Evolutionary conservation across 1,140 invertebrate species (phyloP).

Genomic region (Homarus americanus): DNA sequence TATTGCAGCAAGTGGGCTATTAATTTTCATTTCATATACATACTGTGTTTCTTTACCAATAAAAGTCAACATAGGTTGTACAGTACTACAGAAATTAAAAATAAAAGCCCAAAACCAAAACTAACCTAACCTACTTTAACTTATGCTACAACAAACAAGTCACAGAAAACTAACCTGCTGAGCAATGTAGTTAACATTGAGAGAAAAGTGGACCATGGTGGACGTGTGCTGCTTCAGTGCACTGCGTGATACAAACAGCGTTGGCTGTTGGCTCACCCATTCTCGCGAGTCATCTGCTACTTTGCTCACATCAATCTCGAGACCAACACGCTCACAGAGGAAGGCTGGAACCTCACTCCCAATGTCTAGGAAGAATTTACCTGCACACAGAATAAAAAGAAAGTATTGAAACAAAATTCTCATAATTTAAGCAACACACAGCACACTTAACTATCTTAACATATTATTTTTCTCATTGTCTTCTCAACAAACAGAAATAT

Average conservation of each 20-base stretch:
- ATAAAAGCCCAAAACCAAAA: no score
- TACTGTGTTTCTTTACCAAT: no score
- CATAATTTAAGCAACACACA: neutral
- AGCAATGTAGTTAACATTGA: conserved; percentile 91
- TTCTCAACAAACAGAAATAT: no score
- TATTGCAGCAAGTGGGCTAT: no score
- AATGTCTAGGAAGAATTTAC: conserved; percentile 65
- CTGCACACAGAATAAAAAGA: conserved; percentile 13
- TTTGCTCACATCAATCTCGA: conserved; percentile 93
- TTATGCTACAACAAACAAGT: neutral
- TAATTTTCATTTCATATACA: no score
- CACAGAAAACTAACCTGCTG: conserved; percentile 84
- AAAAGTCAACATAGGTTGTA: no score
- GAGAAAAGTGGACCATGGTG: conserved; percentile 91
- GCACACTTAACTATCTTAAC: no score
- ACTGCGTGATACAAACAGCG: conserved; percentile 85
- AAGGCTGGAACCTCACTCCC: conserved; percentile 81
- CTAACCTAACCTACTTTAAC: no score
- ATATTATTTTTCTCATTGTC: no score
- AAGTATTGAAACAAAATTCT: neutral
- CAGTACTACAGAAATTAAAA: no score
- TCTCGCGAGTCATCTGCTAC: conserved; percentile 91
- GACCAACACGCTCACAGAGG: conserved; percentile 92
- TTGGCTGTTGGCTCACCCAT: conserved; percentile 85
- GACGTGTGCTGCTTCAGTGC: conserved; percentile 94